phyloP scores from a whole-genome alignment of 2,797 vertebrate genomes.

The Sphenodon punctatus region DNA sequence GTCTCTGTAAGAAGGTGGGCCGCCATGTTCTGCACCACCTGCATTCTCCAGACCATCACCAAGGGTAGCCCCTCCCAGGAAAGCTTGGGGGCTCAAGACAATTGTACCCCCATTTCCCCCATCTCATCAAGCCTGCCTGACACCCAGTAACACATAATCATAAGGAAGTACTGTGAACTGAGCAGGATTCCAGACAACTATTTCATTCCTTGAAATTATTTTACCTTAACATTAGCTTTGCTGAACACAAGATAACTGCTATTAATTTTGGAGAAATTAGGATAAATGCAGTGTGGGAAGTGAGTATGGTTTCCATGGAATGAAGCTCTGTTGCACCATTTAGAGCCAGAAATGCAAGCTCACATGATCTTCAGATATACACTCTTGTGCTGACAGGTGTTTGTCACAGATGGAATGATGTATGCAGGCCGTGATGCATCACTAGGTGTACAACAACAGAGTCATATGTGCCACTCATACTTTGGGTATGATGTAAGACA shows the following conservation, averaged over 20 bases:
- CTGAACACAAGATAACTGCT: not conserved
- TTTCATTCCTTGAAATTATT: not conserved
- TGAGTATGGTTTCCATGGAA: not conserved
- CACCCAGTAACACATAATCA: not conserved
- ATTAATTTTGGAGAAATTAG: fast-evolving
- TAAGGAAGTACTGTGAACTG: no score
- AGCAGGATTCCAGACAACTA: not conserved
- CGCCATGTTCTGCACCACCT: no score
- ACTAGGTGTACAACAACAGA: no score
- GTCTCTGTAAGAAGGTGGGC: no score
- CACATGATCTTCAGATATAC: fast-evolving
- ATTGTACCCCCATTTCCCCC: no score
- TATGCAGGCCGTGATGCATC: not conserved
- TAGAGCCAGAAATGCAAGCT: not conserved
- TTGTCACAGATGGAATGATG: not conserved
- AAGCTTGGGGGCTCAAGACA: no score
- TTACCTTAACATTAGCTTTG: not conserved
- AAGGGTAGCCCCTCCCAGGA: no score
- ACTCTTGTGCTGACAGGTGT: not conserved
- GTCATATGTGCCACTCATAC: not conserved
- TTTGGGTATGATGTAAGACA: not conserved
- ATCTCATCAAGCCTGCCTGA: no score
- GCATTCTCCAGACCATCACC: no score
- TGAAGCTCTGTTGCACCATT: fast-evolving
- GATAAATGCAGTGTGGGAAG: not conserved